Evolutionary conservation across 2,888 invertebrate genomes (phyloP).

Genomic region (Horisme vitalbata): DNA sequence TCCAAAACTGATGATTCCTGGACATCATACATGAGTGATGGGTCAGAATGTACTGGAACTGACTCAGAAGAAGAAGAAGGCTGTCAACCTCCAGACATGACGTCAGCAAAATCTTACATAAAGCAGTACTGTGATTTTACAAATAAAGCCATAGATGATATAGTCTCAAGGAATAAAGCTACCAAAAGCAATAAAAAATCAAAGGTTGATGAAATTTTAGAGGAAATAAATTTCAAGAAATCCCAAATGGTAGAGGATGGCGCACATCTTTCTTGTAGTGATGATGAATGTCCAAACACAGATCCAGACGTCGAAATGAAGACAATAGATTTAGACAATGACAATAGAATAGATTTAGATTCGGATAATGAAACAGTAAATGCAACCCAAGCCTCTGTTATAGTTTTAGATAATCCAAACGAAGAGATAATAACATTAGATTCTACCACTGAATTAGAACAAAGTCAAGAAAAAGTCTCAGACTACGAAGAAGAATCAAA

Average conservation of each 20-base stretch:
- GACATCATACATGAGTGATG: conserved; percentile 71
- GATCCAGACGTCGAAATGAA: conserved; percentile 39
- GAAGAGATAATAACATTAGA: conserved; percentile 57
- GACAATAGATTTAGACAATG: too few relatives aligned
- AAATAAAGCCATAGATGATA: conserved; percentile 85
- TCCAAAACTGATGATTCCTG: conserved; percentile 73
- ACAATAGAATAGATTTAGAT: conserved; percentile 16
- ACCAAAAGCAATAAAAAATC: conserved; percentile 45
- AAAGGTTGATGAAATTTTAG: conserved; percentile 58
- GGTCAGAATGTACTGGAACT: conserved; percentile 61
- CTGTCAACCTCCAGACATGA: conserved; percentile 65
- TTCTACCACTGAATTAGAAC: conserved; percentile 54
- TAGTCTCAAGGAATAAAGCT: conserved; percentile 61
- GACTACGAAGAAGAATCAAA: neutral
- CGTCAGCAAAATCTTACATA: conserved; percentile 88
- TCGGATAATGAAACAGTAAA: conserved; percentile 32
- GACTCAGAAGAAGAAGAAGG: conserved; percentile 75
- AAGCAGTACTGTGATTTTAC: conserved; percentile 90
- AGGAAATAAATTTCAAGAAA: conserved; percentile 65
- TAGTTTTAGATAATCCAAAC: conserved; percentile 49
- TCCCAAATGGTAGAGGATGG: conserved; percentile 58
- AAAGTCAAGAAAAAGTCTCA: conserved; percentile 20
- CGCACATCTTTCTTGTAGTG: conserved; percentile 60
- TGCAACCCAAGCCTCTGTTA: conserved; percentile 53
- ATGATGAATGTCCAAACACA: conserved; percentile 65